These are phyloP conservation scores for Amphipoea oculea DNA, from an alignment of 2,888 invertebrate species.

Conservation along the genomic window DNA sequence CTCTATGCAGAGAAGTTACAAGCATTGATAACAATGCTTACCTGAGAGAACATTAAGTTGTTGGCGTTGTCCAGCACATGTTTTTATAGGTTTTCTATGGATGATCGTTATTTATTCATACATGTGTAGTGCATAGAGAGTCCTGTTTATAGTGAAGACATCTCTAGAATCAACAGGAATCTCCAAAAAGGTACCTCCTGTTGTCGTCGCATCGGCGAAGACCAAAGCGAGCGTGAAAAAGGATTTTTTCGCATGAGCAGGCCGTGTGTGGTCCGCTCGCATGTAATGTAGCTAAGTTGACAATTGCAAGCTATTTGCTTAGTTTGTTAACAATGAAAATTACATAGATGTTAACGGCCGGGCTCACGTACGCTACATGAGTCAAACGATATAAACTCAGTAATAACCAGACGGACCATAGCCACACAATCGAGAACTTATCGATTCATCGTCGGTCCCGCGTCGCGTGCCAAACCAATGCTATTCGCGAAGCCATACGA, in stretches of 20 bases:
- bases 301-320: conserved; percentile 70
- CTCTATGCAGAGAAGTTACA: neutral
- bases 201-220: neutral
- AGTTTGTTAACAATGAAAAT: conserved; percentile 85
- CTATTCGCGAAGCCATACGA: conserved; percentile 87
- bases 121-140: neutral
- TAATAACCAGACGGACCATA: conserved; percentile 80
- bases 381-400: conserved; percentile 85
- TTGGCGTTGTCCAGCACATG: too few species aligned
- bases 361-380: conserved; percentile 86
- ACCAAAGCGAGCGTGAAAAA: conserved; percentile 13
- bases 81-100: neutral
- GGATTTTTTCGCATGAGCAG: conserved; percentile 13
- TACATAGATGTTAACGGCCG: conserved; percentile 86
- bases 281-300: conserved; percentile 46
- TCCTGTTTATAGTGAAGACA: too few species aligned
- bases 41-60: neutral
- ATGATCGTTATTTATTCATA: too few species aligned
- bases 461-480: conserved; percentile 89
- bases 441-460: conserved; percentile 85
- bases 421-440: conserved; percentile 82
- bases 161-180: neutral
- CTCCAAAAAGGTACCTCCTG: neutral
- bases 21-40: neutral
- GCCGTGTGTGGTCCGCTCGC: conserved; percentile 57